Evolutionary conservation across 2,888 invertebrate species (phyloP), one percentile per base, ranked within the genome.

Genomic region (Zaprionus obscuricornis): DNA sequence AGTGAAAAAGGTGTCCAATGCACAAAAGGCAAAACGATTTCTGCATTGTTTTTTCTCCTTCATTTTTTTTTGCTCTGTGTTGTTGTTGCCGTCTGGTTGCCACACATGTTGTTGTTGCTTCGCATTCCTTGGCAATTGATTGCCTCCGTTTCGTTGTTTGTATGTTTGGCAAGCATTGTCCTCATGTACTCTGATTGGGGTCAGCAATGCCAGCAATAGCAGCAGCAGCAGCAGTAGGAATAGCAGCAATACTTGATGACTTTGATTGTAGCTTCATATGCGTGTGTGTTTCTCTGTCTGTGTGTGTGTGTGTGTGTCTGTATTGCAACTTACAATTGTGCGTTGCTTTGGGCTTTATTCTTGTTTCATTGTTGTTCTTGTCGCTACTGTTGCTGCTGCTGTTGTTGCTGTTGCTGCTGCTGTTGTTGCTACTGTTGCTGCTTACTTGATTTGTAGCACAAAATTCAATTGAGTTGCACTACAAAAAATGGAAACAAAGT

Each of bases 401-500:
- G 47, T 24, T 47, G 55, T 26, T 56, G n/a, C n/a, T n/a, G 69
- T 63, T 64, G 43, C 11, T 47, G 69, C 59, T 64, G 43, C 11
- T 47, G 39, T 33, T 60, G 70, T 81, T 84, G 82, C 77, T 85
- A 78, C 78, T 79, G 83, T 75, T 85, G 85, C 82, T 82, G 85
- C 83, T 79, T 72, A 82, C 85, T 85, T 79, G 78, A 79, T 79
- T 79, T 79, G 78, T 79, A 66, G 78, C 78, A 64, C 85, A 78
- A n/a, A 85, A 85, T 85, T 79, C 85, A 79, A 79, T 85, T 79
- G 85, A 79, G 85, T 79, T 79, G 59, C 60, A 71, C 66, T 55
- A 67, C 67, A n/a, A n/a, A n/a, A n/a, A n/a, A n/a, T n/a, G n/a
- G n/a, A n/a, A n/a, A n/a, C n/a, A n/a, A n/a, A n/a, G n/a, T 56